Percentiles rank a stretch among this genome's conserved stretches.
Evolutionary conservation across 1,140 invertebrate genomes (phyloP).

Genomic region (Liolophura sinensis): DNA sequence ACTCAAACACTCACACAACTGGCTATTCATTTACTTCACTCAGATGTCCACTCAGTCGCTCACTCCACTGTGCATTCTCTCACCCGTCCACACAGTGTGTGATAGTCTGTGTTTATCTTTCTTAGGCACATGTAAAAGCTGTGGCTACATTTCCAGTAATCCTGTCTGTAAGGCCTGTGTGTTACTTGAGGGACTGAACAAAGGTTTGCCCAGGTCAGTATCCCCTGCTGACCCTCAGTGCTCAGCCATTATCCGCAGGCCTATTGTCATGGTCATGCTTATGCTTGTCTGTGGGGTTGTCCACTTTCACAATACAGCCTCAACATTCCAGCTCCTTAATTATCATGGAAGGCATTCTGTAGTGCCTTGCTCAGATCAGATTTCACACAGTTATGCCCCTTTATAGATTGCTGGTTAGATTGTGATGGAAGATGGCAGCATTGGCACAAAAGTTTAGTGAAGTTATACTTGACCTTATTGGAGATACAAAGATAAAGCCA

Average conservation of each 20-base stretch:
- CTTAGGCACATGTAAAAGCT: constrained; percentile 72
- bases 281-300: not conserved
- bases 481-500: too few species aligned
- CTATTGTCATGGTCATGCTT: not conserved
- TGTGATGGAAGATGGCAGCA: too few species aligned
- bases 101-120: not conserved
- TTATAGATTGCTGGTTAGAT: too few species aligned
- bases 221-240: not conserved
- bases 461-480: too few species aligned
- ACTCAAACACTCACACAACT: too few species aligned
- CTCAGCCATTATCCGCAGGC: not conserved
- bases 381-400: not conserved
- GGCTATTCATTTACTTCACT: too few species aligned
- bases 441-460: too few species aligned
- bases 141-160: constrained; percentile 96
- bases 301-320: not conserved
- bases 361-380: not conserved
- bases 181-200: constrained; percentile 92
- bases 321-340: not conserved
- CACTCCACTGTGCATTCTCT: too few species aligned
- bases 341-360: not conserved
- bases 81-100: too few species aligned
- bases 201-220: constrained; percentile 75
- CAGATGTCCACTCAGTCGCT: too few species aligned
- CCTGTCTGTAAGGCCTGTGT: constrained; percentile 96